Conservation (phyloP, 2,888 invertebrate species). For the Elysia crispata region DNA sequence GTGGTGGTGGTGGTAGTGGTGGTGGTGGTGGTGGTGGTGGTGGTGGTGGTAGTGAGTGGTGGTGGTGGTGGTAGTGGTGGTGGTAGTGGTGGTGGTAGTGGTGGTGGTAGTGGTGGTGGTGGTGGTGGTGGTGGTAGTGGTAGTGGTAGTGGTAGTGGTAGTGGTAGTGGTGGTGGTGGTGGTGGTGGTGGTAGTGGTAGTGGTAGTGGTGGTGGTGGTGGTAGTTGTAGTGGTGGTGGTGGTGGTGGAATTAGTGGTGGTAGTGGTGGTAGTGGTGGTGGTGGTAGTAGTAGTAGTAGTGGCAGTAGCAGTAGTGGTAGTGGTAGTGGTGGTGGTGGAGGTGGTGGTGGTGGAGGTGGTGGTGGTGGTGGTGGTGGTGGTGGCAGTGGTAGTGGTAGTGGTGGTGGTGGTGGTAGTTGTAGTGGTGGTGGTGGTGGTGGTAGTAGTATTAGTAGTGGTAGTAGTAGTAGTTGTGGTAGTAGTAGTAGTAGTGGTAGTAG, state of each 20-base stretch:
- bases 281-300: constrained; percentile 31
- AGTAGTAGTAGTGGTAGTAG: constrained; percentile 31
- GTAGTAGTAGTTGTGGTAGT: too few species aligned
- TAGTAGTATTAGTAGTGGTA: too few species aligned
- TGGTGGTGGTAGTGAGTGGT: too few species aligned
- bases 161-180: constrained; percentile 27
- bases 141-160: constrained; percentile 10
- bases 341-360: constrained; percentile 1
- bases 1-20: too few species aligned
- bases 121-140: constrained; percentile 11
- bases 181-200: constrained; percentile 25
- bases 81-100: not conserved
- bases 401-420: not conserved
- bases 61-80: not conserved
- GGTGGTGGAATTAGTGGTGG: too few species aligned
- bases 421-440: too few species aligned
- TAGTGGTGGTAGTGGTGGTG: constrained; percentile 22
- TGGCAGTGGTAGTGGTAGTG: too few species aligned
- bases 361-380: not conserved
- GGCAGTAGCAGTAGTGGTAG: constrained; percentile 12
- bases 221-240: constrained; percentile 32
- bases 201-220: not conserved
- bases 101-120: not conserved
- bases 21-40: too few species aligned
- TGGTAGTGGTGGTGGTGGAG: constrained; percentile 18